A percentile compares a stretch with the other conserved stretches of the same genome.
Conservation (phyloP, 2,797 vertebrate species). For the Labeo calbasu region DNA sequence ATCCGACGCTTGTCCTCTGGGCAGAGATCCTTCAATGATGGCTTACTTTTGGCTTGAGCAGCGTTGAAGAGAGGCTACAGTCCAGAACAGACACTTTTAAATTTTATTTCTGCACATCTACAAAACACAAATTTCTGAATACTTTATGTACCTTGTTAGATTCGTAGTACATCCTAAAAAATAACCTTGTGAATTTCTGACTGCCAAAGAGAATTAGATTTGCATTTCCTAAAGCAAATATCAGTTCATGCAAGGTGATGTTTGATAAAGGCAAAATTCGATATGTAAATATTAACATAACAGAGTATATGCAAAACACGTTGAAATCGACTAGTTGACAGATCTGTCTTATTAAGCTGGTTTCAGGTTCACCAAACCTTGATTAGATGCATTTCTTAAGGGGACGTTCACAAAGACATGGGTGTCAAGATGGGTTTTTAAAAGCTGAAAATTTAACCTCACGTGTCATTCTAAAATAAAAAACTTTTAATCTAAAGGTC, state of each 20-base stretch:
- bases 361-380: background rate
- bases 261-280: background rate
- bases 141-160: background rate
- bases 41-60: slow-evolving; percentile 74
- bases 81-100: slow-evolving; percentile 20
- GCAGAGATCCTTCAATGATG: slow-evolving; percentile 94
- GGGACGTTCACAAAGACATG: too few relatives aligned
- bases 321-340: too few relatives aligned
- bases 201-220: background rate
- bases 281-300: slow-evolving; percentile 9
- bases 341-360: background rate
- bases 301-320: too few relatives aligned
- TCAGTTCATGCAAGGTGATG: background rate
- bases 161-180: background rate
- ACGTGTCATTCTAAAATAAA: background rate
- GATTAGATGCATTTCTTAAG: too few relatives aligned
- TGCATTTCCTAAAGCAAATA: background rate
- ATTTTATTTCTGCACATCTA: background rate
- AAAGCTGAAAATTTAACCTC: too few relatives aligned
- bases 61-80: slow-evolving; percentile 73
- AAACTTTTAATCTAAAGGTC: background rate
- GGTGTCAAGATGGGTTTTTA: too few relatives aligned
- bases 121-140: background rate
- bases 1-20: slow-evolving; percentile 96
- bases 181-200: background rate